These are phyloP conservation scores for Pipistrellus pipistrellus DNA, from an alignment of 2,797 vertebrate species.

Conservation along the genomic window DNA sequence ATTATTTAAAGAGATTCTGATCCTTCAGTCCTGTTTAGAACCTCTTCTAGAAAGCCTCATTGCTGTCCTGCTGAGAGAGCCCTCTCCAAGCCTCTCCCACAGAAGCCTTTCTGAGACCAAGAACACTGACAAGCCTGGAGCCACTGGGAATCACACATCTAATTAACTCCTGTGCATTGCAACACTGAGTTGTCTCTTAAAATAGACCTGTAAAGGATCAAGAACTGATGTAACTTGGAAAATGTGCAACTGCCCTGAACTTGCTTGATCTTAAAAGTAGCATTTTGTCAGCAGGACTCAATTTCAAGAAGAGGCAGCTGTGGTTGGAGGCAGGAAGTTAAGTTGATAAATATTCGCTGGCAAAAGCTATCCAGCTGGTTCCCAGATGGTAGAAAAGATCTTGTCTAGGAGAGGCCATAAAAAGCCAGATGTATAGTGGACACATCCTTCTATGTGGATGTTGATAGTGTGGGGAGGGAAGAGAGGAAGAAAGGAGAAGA, in stretches of 20 bases:
- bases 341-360: not conserved
- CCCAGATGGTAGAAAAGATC: constrained; percentile 59
- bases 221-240: not conserved
- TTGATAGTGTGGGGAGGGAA: not conserved
- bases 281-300: constrained; percentile 9
- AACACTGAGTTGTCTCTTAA: not conserved
- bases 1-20: not conserved
- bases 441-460: not conserved
- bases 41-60: constrained; percentile 11
- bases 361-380: constrained; percentile 9
- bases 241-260: not conserved
- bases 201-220: constrained; percentile 42
- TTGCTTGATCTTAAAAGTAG: constrained; percentile 23
- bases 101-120: not conserved
- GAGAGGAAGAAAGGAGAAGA: not conserved
- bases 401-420: not conserved
- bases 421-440: not conserved
- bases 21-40: not conserved
- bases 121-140: fast-evolving
- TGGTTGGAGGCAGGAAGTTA: not conserved
- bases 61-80: not conserved
- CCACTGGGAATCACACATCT: not conserved
- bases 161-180: not conserved
- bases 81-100: not conserved
- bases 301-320: constrained; percentile 1